Conservation (phyloP, 2,113 vertebrate genomes). For the Chaetops frenatus region DNA sequence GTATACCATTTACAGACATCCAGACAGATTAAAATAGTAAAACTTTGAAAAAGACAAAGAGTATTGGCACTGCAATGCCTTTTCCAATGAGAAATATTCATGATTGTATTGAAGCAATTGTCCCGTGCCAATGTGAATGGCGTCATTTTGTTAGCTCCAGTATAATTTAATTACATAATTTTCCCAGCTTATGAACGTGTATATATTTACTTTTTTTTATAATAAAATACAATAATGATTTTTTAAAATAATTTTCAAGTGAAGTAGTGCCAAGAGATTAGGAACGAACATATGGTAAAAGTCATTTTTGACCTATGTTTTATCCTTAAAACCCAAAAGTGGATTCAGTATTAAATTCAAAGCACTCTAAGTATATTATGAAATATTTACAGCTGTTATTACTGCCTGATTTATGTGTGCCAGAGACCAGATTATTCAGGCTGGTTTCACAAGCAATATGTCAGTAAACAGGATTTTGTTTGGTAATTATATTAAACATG, state of each 20-base stretch:
- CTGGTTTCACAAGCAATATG: conserved; percentile 53
- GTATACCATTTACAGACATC: background rate
- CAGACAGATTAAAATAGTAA: background rate
- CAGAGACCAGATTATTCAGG: conserved; percentile 65
- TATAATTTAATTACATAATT: conserved; percentile 49
- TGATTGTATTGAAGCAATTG: background rate
- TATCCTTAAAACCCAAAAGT: conserved; percentile 49
- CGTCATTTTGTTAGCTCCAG: background rate
- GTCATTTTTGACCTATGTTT: conserved; percentile 24
- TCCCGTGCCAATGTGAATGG: background rate
- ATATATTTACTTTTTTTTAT: background rate
- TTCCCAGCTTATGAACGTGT: background rate
- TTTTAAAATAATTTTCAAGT: conserved; percentile 20
- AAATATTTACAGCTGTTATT: conserved; percentile 69
- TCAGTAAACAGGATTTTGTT: conserved; percentile 66
- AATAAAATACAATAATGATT: background rate
- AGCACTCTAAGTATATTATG: conserved; percentile 53
- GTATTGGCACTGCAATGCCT: background rate
- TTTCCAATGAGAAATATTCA: conserved; percentile 1
- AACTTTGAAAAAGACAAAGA: background rate
- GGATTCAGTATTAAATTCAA: conserved; percentile 65
- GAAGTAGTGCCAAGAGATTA: conserved; percentile 19
- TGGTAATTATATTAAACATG: conserved; percentile 61
- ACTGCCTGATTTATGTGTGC: conserved; percentile 53
- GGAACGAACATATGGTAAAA: conserved; percentile 52